Conservation (phyloP, 2,113 vertebrate genomes). For the Craseonycteris thonglongyai region DNA sequence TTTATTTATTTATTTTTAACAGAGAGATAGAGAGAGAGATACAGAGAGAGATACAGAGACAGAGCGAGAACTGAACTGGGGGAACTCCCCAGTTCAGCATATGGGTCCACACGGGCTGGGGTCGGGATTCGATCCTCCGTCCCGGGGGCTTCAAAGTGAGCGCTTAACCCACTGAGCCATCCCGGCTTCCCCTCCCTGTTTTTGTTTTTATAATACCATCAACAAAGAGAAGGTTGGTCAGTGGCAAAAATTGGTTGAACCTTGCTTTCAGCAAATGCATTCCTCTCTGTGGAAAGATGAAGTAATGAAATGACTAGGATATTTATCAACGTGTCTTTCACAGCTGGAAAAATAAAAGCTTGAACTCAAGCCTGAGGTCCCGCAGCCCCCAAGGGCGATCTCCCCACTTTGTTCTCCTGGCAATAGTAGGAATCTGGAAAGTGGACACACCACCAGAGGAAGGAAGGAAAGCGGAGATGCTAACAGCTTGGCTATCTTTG, state of each 20-base stretch:
- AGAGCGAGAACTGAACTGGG: too few relatives aligned
- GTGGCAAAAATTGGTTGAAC: background rate
- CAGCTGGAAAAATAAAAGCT: background rate
- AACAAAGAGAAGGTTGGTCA: background rate
- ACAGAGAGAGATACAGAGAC: too few relatives aligned
- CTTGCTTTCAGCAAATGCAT: background rate
- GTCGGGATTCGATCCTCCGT: too few relatives aligned
- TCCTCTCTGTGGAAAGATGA: background rate
- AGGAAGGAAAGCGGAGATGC: background rate
- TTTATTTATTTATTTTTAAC: too few relatives aligned
- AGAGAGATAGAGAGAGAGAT: too few relatives aligned
- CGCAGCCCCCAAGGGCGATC: background rate
- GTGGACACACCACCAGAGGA: background rate
- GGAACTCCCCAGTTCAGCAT: too few relatives aligned
- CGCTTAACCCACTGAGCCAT: too few relatives aligned
- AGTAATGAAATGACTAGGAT: background rate
- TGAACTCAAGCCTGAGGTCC: background rate
- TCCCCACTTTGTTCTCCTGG: background rate
- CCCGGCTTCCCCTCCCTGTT: too few relatives aligned
- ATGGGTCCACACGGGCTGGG: too few relatives aligned
- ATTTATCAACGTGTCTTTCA: background rate
- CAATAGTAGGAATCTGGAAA: background rate
- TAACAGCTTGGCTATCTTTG: background rate
- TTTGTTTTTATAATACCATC: background rate
- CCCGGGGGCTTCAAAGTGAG: too few relatives aligned